Conservation (phyloP, 2,888 invertebrate genomes). For the Epicampocera succincta region DNA sequence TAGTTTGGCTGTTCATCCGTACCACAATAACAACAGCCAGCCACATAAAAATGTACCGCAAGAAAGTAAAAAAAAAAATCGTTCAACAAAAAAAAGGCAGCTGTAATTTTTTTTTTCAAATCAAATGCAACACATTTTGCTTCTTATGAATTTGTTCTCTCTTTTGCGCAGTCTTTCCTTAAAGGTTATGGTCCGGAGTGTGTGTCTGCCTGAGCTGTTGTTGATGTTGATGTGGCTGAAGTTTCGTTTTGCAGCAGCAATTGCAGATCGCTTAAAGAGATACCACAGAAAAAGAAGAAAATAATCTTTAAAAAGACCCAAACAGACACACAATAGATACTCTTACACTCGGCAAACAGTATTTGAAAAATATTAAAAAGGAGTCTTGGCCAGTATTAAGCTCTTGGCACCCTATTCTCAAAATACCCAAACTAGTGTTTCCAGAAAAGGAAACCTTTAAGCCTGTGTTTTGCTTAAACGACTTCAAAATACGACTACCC, state of each 20-base stretch:
- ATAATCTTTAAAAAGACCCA: conserved; percentile 40
- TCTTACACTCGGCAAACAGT: conserved; percentile 22
- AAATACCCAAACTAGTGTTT: too few relatives aligned
- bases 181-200: conserved; percentile 65
- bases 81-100: conserved; percentile 40
- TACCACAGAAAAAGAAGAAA: conserved; percentile 48
- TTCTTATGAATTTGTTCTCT: conserved; percentile 9
- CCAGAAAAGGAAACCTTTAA: too few relatives aligned
- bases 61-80: conserved; percentile 11
- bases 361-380: conserved; percentile 45
- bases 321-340: conserved; percentile 37
- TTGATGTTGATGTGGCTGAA: conserved; percentile 41
- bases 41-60: conserved; percentile 66
- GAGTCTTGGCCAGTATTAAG: conserved; percentile 23
- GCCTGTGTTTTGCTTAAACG: too few relatives aligned
- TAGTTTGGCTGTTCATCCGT: conserved; percentile 46
- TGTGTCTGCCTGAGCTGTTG: conserved; percentile 12
- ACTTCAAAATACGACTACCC: too few relatives aligned
- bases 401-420: conserved; percentile 6
- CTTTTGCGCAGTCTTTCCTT: conserved; percentile 43
- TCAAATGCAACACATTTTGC: conserved; percentile 61
- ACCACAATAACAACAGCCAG: conserved; percentile 32
- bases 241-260: conserved; percentile 50
- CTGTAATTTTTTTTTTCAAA: conserved; percentile 60
- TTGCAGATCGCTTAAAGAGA: conserved; percentile 63